These are phyloP conservation scores for Typhlichthys eigenmanni DNA, from an alignment of 2,797 vertebrate genomes.

Conservation along the genomic window DNA sequence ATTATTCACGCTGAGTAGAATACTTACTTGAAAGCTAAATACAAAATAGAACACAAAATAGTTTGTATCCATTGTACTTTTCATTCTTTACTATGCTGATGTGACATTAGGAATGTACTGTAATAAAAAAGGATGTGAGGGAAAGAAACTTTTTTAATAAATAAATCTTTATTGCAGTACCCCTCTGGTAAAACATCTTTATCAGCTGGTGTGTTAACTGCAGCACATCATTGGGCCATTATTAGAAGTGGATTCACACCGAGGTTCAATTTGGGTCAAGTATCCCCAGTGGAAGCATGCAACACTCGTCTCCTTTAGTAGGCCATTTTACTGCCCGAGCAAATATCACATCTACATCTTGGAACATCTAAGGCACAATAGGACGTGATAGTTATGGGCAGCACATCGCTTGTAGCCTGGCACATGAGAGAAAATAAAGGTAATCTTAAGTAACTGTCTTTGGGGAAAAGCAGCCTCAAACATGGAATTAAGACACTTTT, in stretches of 20 bases:
- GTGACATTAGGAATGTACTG: slow-evolving; percentile 2
- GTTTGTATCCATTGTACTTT: too few relatives aligned
- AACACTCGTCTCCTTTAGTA: slow-evolving; percentile 56
- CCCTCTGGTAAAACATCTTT: slow-evolving; percentile 25
- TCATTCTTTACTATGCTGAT: too few relatives aligned
- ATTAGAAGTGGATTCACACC: slow-evolving; percentile 64
- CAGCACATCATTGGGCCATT: slow-evolving; percentile 51
- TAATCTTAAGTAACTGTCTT: background rate
- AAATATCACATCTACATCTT: slow-evolving; percentile 45
- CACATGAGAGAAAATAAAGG: background rate
- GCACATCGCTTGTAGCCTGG: background rate
- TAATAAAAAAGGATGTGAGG: slow-evolving; percentile 7
- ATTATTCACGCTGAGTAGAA: too few relatives aligned
- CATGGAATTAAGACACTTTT: slow-evolving; percentile 9
- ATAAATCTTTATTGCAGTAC: background rate
- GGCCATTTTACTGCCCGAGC: slow-evolving; percentile 59
- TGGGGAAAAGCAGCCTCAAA: background rate
- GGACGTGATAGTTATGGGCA: background rate
- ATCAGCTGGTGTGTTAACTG: slow-evolving; percentile 39
- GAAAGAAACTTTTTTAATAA: slow-evolving; percentile 12
- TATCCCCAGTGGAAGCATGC: slow-evolving; percentile 56
- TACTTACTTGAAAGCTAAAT: too few relatives aligned
- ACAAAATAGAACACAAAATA: too few relatives aligned
- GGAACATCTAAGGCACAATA: slow-evolving; percentile 12
- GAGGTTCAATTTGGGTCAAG: slow-evolving; percentile 73